Base-by-base conservation (phyloP, 1,140 invertebrate species). In the Maniola jurtina region DNA sequence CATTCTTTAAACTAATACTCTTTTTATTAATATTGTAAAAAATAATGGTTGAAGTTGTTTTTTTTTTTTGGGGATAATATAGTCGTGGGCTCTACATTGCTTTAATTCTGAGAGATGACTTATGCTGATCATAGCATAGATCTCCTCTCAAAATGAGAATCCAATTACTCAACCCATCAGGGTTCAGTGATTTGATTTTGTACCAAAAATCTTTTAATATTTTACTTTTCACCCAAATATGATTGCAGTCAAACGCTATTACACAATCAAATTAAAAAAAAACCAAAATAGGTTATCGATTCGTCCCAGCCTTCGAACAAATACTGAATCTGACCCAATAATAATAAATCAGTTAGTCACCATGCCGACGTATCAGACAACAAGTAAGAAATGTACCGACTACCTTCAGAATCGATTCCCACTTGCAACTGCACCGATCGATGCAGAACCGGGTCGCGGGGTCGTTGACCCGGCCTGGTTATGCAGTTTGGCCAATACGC, bases 381-480 rank as follows among this genome's bases (percentile, higher is more conserved):
- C 64, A 66, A 54, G 52, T 65, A 38, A 45, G 42, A 61, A 47
- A 65, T 65, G 61, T 50, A 65, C 36, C 8, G 33, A 16, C 35
- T 47, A 47, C n/a, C 36, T 38, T 59, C 11, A 10, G 47, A 56
- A 76, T 73, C 61, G 73, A 72, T 73, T 63, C 42, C 34, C 10
- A 56, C 61, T 62, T 69, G 72, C 66, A 75, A 66, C 54, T 68
- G 69, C 72, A 72, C 14, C 56, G 70, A 66, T 67, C 72, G 66
- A 68, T 75, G 54, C n/a, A 9, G 10, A 74, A 70, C 38, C 63
- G 42, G 71, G 73, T 66, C 68, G 71, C 5, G 71, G 38, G 70
- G 68, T 66, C 66, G 15, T 67, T 71, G 55, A 70, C 65, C 68
- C 47, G 72, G 63, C 69, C 72, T 63, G 55, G 62, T 48, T 65